Percentiles rank a stretch among this genome's conserved stretches.
Conservation (phyloP, 2,113 vertebrate genomes). For the Oceanodroma tethys region DNA sequence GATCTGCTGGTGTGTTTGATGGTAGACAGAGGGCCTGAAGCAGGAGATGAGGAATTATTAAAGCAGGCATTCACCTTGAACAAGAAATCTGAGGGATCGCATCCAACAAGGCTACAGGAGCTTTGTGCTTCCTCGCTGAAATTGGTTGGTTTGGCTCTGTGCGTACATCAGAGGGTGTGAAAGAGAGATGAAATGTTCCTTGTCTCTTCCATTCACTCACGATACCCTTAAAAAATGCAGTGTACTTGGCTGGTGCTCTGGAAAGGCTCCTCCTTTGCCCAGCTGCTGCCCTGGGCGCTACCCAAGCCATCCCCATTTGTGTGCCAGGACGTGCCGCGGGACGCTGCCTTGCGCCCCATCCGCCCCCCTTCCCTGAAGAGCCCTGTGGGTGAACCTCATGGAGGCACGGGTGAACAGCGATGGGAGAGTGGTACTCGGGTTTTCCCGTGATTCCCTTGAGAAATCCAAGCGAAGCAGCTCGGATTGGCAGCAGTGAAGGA, state of each 20-base stretch:
- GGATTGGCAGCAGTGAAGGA: background rate
- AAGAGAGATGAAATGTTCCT: background rate
- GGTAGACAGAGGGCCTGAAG: background rate
- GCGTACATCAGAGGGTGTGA: rapidly evolving
- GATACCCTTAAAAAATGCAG: background rate
- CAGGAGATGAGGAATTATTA: background rate
- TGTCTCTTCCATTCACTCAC: background rate
- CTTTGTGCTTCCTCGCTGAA: background rate
- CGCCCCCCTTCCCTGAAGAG: background rate
- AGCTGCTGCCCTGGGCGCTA: background rate
- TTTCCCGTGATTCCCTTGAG: rapidly evolving
- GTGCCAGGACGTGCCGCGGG: background rate
- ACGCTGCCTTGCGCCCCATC: background rate
- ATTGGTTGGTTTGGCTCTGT: background rate
- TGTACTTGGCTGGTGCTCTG: background rate
- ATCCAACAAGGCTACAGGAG: background rate
- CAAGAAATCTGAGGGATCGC: background rate
- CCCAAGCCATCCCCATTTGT: background rate
- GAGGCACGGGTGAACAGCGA: rapidly evolving
- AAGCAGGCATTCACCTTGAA: background rate
- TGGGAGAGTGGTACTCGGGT: rapidly evolving
- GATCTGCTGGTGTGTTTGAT: background rate
- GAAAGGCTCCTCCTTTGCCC: background rate
- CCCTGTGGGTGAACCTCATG: rapidly evolving
- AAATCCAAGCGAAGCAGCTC: background rate